Conservation (phyloP, 2,797 vertebrate genomes). For the Buceros bicornis region DNA sequence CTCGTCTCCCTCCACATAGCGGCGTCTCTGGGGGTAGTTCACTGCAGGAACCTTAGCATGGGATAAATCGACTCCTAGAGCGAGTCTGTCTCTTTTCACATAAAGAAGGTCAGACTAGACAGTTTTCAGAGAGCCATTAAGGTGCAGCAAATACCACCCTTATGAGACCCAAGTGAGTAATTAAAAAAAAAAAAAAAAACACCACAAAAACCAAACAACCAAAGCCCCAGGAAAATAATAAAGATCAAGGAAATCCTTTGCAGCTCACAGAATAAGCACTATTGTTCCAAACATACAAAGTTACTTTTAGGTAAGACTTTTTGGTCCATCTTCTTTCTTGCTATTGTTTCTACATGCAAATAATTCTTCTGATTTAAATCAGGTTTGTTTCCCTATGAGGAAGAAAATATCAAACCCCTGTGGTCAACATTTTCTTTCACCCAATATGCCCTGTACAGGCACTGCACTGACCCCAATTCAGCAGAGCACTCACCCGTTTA, state of each 20-base stretch:
- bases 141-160: constrained; percentile 33
- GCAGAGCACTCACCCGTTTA: background rate
- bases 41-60: background rate
- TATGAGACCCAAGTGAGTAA: background rate
- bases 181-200: background rate
- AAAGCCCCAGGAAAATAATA: background rate
- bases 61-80: constrained; percentile 52
- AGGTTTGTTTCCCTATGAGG: background rate
- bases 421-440: constrained; percentile 13
- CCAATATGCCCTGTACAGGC: background rate
- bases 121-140: constrained; percentile 39
- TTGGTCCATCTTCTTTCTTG: background rate
- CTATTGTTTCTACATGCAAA: background rate
- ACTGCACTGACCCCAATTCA: background rate
- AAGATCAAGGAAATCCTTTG: background rate
- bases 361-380: background rate
- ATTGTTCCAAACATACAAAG: background rate
- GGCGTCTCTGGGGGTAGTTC: background rate
- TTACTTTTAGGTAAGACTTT: background rate
- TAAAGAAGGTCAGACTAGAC: constrained; percentile 17
- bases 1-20: background rate
- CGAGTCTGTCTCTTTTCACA: background rate
- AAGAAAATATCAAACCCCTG: background rate
- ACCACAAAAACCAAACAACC: background rate
- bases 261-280: background rate